phyloP scores from a whole-genome alignment of 2,113 vertebrate species.

The Hippocampus guttulatus region DNA sequence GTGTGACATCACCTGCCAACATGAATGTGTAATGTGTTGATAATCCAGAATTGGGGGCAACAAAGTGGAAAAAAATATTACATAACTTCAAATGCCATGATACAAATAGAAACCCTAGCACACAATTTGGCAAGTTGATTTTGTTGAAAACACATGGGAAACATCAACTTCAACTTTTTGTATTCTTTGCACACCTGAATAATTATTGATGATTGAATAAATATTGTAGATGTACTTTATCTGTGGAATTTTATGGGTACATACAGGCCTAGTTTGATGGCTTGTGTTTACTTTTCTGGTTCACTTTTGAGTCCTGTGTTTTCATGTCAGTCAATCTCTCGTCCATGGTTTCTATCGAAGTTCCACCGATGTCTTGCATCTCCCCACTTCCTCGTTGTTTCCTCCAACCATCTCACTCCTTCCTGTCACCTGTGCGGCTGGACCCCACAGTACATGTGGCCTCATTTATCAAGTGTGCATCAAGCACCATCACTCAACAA shows the following conservation, averaged over 20 bases:
- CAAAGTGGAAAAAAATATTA: background rate
- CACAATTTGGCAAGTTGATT: background rate
- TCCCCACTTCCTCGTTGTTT: too few species aligned
- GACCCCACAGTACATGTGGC: too few species aligned
- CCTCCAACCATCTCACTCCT: too few species aligned
- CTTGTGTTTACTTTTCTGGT: background rate
- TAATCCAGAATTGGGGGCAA: background rate
- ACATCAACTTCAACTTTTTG: background rate
- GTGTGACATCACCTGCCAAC: conserved; percentile 4
- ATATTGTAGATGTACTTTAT: background rate
- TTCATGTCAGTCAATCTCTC: background rate
- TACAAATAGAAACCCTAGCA: background rate
- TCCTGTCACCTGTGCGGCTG: too few species aligned
- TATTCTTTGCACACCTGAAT: background rate
- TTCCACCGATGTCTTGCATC: too few species aligned
- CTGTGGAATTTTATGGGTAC: background rate
- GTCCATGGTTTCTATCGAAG: too few species aligned
- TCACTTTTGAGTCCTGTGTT: background rate
- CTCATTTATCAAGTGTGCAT: too few species aligned
- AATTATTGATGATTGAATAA: background rate
- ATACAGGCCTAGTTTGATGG: background rate
- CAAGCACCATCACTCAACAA: too few species aligned
- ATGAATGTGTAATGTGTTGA: conserved; percentile 3
- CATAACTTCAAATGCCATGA: background rate
- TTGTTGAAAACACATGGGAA: background rate